These are phyloP conservation scores for Lasiommata megera DNA, from an alignment of 2,888 invertebrate genomes.

Conservation along the genomic window DNA sequence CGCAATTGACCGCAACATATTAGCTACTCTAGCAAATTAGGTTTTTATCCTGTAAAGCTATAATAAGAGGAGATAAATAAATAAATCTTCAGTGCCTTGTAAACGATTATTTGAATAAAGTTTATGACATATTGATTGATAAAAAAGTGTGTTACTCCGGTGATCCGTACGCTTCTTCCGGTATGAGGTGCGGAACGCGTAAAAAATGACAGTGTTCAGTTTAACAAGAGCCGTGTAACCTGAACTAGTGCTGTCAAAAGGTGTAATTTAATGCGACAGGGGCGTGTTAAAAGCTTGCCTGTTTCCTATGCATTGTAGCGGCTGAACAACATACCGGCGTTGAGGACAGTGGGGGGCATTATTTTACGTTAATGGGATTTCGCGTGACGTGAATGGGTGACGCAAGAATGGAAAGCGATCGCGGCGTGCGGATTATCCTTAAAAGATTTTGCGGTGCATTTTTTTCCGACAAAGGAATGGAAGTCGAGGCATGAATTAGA, in stretches of 20 bases:
- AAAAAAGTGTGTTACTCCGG: too few species aligned
- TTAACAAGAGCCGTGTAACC: not conserved
- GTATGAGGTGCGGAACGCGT: too few species aligned
- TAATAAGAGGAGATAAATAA: too few species aligned
- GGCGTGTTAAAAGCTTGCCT: conserved; percentile 30
- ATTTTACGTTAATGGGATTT: conserved; percentile 36
- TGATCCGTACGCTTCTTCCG: too few species aligned
- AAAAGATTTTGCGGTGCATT: not conserved
- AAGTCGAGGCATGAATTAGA: too few species aligned
- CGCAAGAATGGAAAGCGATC: conserved; percentile 23
- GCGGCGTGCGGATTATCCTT: not conserved
- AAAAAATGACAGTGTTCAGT: not conserved
- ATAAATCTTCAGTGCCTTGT: too few species aligned
- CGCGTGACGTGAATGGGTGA: conserved; percentile 19
- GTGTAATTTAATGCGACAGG: conserved; percentile 35
- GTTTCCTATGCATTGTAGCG: conserved; percentile 43
- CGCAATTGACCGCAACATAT: too few species aligned
- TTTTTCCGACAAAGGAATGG: too few species aligned
- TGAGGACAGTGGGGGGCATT: conserved; percentile 34
- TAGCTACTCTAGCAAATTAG: too few species aligned
- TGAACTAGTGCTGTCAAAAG: conserved; percentile 35
- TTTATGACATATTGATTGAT: too few species aligned
- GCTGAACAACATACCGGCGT: conserved; percentile 38
- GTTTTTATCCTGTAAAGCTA: too few species aligned
- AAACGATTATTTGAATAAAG: too few species aligned